A percentile compares a stretch with the other conserved stretches of the same genome.
Evolutionary conservation across 2,888 invertebrate genomes (phyloP).

Genomic region (Lithophane leautieri): DNA sequence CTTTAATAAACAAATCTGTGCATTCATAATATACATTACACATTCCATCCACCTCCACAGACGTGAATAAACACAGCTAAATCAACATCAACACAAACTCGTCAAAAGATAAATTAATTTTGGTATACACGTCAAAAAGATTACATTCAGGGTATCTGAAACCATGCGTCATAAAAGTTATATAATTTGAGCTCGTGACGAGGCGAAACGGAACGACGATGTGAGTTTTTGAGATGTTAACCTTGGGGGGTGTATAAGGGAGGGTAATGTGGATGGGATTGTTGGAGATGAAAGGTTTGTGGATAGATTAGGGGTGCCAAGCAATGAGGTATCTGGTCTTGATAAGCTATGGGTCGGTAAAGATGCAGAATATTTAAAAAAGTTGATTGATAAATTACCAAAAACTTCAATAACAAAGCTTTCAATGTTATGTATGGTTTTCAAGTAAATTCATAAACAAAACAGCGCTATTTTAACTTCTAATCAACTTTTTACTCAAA

Average conservation of each 20-base stretch:
- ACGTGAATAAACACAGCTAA: constrained; percentile 32
- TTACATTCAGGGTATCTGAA: constrained; percentile 45
- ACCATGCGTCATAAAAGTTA: constrained; percentile 63
- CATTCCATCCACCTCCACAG: constrained; percentile 2
- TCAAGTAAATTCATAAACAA: not conserved
- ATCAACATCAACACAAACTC: constrained; percentile 43
- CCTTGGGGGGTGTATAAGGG: constrained; percentile 4
- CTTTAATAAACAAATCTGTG: constrained; percentile 25
- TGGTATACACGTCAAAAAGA: constrained; percentile 50
- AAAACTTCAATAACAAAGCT: not conserved
- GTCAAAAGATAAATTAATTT: constrained; percentile 59
- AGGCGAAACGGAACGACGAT: constrained; percentile 19
- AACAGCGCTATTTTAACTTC: not conserved
- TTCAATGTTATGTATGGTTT: not conserved
- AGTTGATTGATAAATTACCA: not conserved
- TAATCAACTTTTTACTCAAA: not conserved
- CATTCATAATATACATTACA: not conserved
- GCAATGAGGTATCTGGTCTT: not conserved
- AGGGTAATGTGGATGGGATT: not conserved
- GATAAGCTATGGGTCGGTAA: not conserved
- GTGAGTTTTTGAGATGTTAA: constrained; percentile 23
- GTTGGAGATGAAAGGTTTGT: not conserved
- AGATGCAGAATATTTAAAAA: not conserved
- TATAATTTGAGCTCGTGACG: constrained; percentile 63
- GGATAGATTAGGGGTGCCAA: not conserved